Evolutionary conservation across 1,140 invertebrate species (phyloP).

Genomic region (Monomorium pharaonis): DNA sequence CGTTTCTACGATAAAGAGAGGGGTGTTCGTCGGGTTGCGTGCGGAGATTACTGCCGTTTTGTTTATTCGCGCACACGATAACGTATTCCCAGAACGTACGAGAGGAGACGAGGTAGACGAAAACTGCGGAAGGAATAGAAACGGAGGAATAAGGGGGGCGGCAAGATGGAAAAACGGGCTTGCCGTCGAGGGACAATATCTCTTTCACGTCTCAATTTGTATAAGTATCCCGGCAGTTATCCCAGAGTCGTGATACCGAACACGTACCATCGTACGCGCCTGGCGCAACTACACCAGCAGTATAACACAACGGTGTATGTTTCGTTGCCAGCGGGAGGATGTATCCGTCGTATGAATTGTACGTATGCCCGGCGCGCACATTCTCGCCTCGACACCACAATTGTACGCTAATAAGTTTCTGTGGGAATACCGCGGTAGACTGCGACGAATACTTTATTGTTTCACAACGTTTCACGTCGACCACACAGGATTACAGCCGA

Average conservation of each 20-base stretch:
- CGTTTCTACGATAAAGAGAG: slow-evolving; percentile 67
- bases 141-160: neutral
- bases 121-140: neutral
- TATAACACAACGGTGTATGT: neutral
- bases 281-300: neutral
- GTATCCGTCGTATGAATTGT: slow-evolving; percentile 55
- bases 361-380: slow-evolving; percentile 13
- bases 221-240: slow-evolving; percentile 59
- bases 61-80: slow-evolving; percentile 76
- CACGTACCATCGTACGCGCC: neutral
- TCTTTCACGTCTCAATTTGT: slow-evolving; percentile 59
- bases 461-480: slow-evolving; percentile 73
- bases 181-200: slow-evolving; percentile 6
- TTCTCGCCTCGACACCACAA: slow-evolving; percentile 38
- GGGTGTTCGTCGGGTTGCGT: slow-evolving; percentile 61
- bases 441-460: slow-evolving; percentile 72
- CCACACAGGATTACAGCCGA: slow-evolving; percentile 19
- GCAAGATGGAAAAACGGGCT: neutral
- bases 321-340: neutral
- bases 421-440: slow-evolving; percentile 71
- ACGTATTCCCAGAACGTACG: neutral
- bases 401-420: slow-evolving; percentile 78
- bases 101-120: neutral
- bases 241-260: neutral
- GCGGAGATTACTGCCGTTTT: slow-evolving; percentile 74